Evolutionary conservation across 2,113 vertebrate species (phyloP).

Genomic region (Dicrurus megarhynchus): DNA sequence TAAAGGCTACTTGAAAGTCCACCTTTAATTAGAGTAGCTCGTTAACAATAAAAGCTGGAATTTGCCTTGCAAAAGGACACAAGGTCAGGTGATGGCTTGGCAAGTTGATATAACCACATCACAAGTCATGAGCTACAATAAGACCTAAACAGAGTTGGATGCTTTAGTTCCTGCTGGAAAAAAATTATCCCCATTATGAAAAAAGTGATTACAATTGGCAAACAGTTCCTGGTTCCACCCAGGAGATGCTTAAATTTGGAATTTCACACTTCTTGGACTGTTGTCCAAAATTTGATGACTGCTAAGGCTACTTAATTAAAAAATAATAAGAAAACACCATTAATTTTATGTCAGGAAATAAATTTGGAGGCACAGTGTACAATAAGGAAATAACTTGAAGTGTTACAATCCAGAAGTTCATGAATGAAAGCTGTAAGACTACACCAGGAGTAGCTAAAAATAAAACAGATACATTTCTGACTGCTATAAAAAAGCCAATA

Average conservation of each 20-base stretch:
- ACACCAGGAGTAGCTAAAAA: background rate
- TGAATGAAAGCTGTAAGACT: background rate
- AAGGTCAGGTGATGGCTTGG: constrained; percentile 14
- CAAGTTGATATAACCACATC: background rate
- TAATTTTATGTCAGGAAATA: constrained; percentile 24
- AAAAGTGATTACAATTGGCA: background rate
- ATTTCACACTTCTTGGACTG: constrained; percentile 1
- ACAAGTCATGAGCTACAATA: background rate
- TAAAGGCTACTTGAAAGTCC: background rate
- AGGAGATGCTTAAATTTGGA: background rate
- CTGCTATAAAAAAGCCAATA: background rate
- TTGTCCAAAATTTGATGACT: background rate
- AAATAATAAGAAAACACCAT: background rate
- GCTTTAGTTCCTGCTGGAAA: background rate
- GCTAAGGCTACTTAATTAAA: constrained; percentile 1
- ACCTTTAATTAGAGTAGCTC: background rate
- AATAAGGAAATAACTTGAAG: background rate
- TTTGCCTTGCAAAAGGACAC: constrained; percentile 6
- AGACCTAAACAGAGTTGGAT: background rate
- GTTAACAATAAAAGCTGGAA: constrained; percentile 14
- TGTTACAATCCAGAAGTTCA: background rate
- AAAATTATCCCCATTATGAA: background rate
- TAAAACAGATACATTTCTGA: background rate
- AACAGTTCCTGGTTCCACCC: background rate
- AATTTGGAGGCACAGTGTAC: background rate